Evolutionary conservation across 2,888 invertebrate species (phyloP), one percentile per base, ranked within the genome.

Genomic region (Acronicta aceris): DNA sequence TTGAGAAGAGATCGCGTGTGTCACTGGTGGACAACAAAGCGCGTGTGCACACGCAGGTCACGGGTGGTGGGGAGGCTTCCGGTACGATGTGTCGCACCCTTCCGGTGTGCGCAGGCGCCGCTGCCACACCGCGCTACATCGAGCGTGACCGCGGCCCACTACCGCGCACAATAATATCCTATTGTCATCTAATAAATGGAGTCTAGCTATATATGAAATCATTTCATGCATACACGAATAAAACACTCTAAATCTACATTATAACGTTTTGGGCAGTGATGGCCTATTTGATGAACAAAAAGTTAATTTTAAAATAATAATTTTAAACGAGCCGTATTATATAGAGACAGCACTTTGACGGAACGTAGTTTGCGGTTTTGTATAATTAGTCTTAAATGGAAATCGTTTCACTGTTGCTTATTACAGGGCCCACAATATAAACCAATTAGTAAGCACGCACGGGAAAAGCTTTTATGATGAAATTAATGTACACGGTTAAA

Each of bases 1-100:
- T 73, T 49, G 33, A 41, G 46, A 62, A 36, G 30, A 66, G 65
- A 58, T 85, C 77, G 82, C 94, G 93, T 92, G 93, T 89, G 85
- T 74, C 74, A 78, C 82, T 85, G 78, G 72, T 82, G 81, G 82
- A 76, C 75, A 83, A 86, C 89, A 85, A 86, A 82, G 83, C 89
- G 83, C 83, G 87, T 92, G 91, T 83, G 83, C 78, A 59, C 62
- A 73, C 80, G 76, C 86, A 84, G 87, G 92, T 93, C 92, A 89
- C 89, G 90, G 89, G 89, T 87, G 83, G 86, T 82, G 86, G 84
- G 89, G 89, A 86, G 88, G 84, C 72, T 89, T 93, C 93, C 92
- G 92, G 88, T 79, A 83, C 66, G 80, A 74, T 88, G 89, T 89
- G 92, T 89, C 93, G 92, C 94, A 88, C 94, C 94, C 94, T 93